phyloP scores from a whole-genome alignment of 2,797 vertebrate genomes.

The Coranthus polyacanthus region DNA sequence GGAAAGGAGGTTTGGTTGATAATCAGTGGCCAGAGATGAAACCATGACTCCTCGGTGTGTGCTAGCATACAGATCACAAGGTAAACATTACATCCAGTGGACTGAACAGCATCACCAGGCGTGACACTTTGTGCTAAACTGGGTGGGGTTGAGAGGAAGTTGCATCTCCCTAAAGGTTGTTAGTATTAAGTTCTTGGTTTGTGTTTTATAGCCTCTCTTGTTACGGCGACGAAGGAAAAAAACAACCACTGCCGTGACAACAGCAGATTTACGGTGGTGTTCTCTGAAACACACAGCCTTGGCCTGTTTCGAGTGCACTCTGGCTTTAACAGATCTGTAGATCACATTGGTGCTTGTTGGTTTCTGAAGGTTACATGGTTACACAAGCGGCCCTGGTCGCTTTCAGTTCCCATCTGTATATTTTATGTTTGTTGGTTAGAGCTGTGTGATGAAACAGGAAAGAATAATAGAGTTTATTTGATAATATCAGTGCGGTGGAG shows the following conservation, averaged over 20 bases:
- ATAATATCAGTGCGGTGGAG: too few species aligned
- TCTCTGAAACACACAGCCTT: conserved; percentile 36
- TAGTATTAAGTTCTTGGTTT: conserved; percentile 3
- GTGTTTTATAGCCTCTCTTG: not conserved
- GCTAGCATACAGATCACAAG: conserved; percentile 19
- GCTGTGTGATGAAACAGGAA: not conserved
- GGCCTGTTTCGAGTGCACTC: conserved; percentile 38
- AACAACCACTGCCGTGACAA: conserved; percentile 39
- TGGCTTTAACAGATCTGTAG: not conserved
- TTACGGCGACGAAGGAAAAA: conserved; percentile 2
- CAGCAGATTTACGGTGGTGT: conserved; percentile 25
- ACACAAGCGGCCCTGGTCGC: conserved; percentile 11
- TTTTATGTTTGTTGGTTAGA: not conserved
- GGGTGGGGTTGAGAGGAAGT: not conserved
- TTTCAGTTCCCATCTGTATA: not conserved
- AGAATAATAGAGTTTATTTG: not conserved
- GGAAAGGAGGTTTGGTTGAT: not conserved
- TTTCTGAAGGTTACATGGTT: conserved; percentile 8
- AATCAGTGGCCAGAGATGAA: conserved; percentile 31
- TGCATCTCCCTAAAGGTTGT: conserved; percentile 13
- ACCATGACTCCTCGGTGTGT: conserved; percentile 15
- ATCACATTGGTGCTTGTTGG: conserved; percentile 15
- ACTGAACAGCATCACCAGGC: not conserved
- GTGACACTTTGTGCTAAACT: not conserved
- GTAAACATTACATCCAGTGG: not conserved